Evolutionary conservation across 2,113 vertebrate genomes (phyloP), one percentile per base, ranked within the genome.

Genomic region (Labeo catla): DNA sequence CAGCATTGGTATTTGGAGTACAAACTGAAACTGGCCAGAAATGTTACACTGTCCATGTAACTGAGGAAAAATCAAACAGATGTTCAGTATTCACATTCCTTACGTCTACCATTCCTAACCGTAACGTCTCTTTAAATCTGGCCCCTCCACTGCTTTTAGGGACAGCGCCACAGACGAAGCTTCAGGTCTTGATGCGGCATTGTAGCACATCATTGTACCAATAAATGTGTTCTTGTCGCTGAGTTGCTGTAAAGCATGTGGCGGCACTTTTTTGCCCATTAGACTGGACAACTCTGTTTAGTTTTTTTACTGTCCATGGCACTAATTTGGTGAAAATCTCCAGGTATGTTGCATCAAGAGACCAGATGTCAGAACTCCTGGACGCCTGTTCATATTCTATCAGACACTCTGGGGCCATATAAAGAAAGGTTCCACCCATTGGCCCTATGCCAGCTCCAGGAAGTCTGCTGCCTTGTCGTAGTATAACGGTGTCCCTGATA

Each of bases 271-370:
- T 73, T 21, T 73, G 3, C 19, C 9, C 39, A 73, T 73, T 39
- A 21, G 70, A 21, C 70, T n/a, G 39, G 7, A 45, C 39, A 73
- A 11, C 68, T 72, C 16, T 43, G 8, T 70, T 19, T 70, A 15
- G 36, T 43, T 28, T 28, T 72, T 72, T 72, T 8, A 72, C 68
- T 72, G 68, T 72, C 36, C 68, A 43, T 36, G 68, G 68, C 16
- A 16, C 19, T 45, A 49, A 84, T 50, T 66, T 72, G 23, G 65
- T 84, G 16, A 84, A 73, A 45, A 84, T 23, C 39, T 84, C 82
- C 66, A 84, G 82, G 66, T 72, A 57, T 47, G 68, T 73, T 66
- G 50, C 68, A 34, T 34, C 50, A 16, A 74, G 34, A 34, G 82
- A 74, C 68, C 81, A 84, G 45, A 50, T 72, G 23, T 84, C 28